Evolutionary conservation across 2,113 vertebrate genomes (phyloP), one percentile per base, ranked within the genome.

Genomic region (Chionodraco myersi): DNA sequence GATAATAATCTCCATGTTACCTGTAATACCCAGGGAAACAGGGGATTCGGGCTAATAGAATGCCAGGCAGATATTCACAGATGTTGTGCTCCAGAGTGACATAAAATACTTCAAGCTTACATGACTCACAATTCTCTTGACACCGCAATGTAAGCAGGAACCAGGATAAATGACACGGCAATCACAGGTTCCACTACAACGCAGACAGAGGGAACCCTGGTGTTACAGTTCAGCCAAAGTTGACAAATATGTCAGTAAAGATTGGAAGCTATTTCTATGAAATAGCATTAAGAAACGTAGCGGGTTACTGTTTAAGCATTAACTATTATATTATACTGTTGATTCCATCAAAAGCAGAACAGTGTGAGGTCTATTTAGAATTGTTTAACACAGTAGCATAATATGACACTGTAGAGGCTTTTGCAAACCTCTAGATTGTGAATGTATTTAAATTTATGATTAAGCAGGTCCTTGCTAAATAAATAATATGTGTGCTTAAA

Each of bases 1-100:
- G 89, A 92, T 81, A 92, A 91, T 92, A 83, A 95, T 96, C 92
- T 94, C 91, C 92, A 94, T 92, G 94, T 92, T 91, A 85, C 85
- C 86, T 88, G 77, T 92, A 93, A 94, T 95, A 83, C 90, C 56
- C 86, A 66, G 72, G 90, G 88, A 91, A 93, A 94, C 92, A 74
- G 66, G 86, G 86, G 89, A 90, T 94, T 86, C 91, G 74, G 74
- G 76, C 87, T 94, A 95, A 95, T 95, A 93, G 82, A 89, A 83
- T 94, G 77, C 85, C 82, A 94, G 90, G 91, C 92, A 94, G 89
- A 92, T 93, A 94, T 79, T 91, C 86, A 94, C 83, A 89, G 86
- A 89, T 84, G 88, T 79, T 83, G 74, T 73, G 88, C 83, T 84
- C 82, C 69, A 80, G 85, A 86, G 85, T 84, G 80, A 70, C 84